Base-by-base conservation (phyloP, 2,113 vertebrate genomes). In the Myanophis thanlyinensis region DNA sequence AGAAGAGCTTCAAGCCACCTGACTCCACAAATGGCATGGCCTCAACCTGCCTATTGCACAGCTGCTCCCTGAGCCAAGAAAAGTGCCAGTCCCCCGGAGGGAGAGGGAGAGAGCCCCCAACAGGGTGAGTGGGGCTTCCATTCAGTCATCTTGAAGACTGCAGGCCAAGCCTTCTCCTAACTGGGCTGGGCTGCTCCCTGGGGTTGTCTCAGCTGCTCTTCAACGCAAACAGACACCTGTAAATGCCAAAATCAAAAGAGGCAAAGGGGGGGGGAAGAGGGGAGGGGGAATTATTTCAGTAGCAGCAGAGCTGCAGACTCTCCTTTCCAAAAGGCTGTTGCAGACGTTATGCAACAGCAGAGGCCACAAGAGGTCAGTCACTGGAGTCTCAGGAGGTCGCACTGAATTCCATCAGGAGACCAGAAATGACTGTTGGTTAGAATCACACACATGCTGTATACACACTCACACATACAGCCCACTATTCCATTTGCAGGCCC, bases 61-160 rank as follows among this genome's bases (percentile, higher is more conserved):
- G 94, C 94, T 96, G 96, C 94, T 96, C 95, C 95, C 92, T 96
- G 96, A 96, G 95, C 94, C 96, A 95, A 93, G 93, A 94, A 96
- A 96, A 96, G 97, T 96, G 96, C 95, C 96, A 96, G 95, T 91
- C 95, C 95, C 95, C 96, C 92, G 93, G 95, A 97, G 96, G 89
- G 92, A 88, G 92, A 87, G 44, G 88, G 88, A 18, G 0, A 35
- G 90, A 93, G 94, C 49, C 94, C 88, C 48, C 88, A 94, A 89
- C 92, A 89, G 89, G 94, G 93, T 1, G 93, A 90, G 53, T 93
- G 0, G 2, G 25, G 93, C 93, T 96, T 96, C 91, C 96, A 96
- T 93, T 93, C 93, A 93, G 94, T 96, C 96, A 94, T 94, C 96
- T 85, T 1, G 86, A 85, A 89, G n/a, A 35, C 48, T 40, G 27